These are phyloP conservation scores for Manacus vitellinus DNA, from an alignment of 2,113 vertebrate genomes.

Conservation along the genomic window DNA sequence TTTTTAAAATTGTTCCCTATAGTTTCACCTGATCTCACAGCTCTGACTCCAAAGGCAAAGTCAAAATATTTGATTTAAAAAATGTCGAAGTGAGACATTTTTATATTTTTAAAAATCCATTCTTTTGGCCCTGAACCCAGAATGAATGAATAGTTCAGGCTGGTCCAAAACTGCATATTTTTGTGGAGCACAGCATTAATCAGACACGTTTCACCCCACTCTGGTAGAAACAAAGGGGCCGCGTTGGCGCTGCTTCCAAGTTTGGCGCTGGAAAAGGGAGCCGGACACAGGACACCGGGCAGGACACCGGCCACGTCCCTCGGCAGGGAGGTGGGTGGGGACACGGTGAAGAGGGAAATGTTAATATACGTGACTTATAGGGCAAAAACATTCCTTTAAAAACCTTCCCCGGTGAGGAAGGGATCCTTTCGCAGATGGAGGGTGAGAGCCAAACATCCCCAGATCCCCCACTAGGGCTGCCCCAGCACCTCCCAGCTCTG, in stretches of 20 bases:
- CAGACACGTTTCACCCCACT: neutral
- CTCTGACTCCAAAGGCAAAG: neutral
- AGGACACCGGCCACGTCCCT: rapidly evolving
- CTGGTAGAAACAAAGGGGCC: neutral
- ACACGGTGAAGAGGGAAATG: neutral
- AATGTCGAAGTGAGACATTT: conserved; percentile 4
- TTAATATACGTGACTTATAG: neutral
- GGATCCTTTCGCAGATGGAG: rapidly evolving
- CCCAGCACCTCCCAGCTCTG: rapidly evolving
- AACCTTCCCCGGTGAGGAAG: neutral
- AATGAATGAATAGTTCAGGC: conserved; percentile 16
- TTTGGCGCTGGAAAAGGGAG: neutral
- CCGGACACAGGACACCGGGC: neutral
- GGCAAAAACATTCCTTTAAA: neutral
- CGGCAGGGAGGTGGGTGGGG: neutral
- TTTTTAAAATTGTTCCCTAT: neutral
- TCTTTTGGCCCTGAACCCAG: neutral
- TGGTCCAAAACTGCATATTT: conserved; percentile 18
- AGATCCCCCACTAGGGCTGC: rapidly evolving
- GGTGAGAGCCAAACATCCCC: neutral
- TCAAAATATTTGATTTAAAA: conserved; percentile 28
- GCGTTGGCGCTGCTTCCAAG: rapidly evolving
- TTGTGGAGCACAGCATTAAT: neutral
- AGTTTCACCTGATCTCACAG: conserved; percentile 7
- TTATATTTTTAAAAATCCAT: conserved; percentile 3